Evolutionary conservation across 2,888 invertebrate genomes (phyloP), one percentile per base, ranked within the genome.

Genomic region (Cryptocephalus moraei): DNA sequence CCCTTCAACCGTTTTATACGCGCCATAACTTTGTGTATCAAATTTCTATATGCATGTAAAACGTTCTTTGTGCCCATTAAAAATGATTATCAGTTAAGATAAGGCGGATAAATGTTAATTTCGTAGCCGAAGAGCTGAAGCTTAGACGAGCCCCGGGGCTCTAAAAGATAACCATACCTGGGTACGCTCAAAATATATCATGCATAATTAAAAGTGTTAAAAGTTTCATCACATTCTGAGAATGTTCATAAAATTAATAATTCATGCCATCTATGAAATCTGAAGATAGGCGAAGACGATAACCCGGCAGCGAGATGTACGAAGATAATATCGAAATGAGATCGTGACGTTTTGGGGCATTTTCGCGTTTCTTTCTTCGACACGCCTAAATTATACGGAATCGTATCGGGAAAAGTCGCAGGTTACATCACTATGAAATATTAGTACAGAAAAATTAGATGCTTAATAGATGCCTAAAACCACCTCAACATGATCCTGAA

Each of bases 51-150:
- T 12, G 36, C 47, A 44, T 46, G 51, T 47, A 41, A 39, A 45
- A 36, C 39, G 34, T 51, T 51, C 46, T 51, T 51, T 46, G 44
- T 43, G 40, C 43, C 48, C 48, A 45, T 40, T 48, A 43, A 43
- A 40, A 41, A 34, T 46, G 51, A 51, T 51, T 47, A 51, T 51
- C 51, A 44, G 13, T 13, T 12, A 11, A 48, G 51, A 51, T 51
- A 51, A 51, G 40, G 13, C 41, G 38, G 12, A 45, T 51, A 51
- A 36, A 36, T 36, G 36, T 36, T 36, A 36, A 36, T 36, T 22
- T 36, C 36, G 4, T 12, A 36, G 12, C 36, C 11, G n/a, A 36
- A 36, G 11, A 36, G n/a, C 9, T 9, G 9, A 9, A 34, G 34
- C 36, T 36, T 36, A n/a, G 36, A 12, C 12, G 12, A 6, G 22